A percentile compares a stretch with the other conserved stretches of the same genome.
Evolutionary conservation across 2,797 vertebrate genomes (phyloP).

Genomic region (Cuniculus paca): DNA sequence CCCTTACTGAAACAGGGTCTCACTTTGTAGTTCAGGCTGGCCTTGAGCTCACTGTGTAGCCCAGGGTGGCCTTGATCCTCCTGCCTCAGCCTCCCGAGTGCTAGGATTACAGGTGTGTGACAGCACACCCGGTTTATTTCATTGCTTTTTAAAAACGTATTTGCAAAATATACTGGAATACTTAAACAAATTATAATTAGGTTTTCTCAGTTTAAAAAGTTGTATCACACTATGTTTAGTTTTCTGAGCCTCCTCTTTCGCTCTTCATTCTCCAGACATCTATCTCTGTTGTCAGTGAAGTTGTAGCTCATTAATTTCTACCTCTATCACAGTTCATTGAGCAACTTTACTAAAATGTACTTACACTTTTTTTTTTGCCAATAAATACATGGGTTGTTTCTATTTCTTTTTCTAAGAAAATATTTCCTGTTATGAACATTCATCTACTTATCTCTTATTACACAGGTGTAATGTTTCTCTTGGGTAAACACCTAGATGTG

Average conservation of each 20-base stretch:
- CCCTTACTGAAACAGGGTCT: not conserved
- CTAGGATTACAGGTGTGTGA: not conserved
- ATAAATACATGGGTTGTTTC: not conserved
- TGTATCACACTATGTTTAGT: not conserved
- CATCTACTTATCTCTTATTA: not conserved
- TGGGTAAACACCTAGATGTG: not conserved
- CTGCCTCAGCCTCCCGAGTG: not conserved
- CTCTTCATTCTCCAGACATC: not conserved
- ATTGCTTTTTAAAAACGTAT: constrained; percentile 36
- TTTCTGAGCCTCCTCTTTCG: not conserved
- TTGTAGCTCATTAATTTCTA: not conserved
- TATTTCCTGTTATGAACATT: not conserved
- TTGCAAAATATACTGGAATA: not conserved
- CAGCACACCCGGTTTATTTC: not conserved
- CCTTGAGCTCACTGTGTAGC: not conserved
- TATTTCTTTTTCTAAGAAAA: constrained; percentile 23
- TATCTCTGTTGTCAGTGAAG: not conserved
- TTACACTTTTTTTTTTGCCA: constrained; percentile 18
- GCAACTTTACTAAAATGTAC: constrained; percentile 8
- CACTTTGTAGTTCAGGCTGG: not conserved
- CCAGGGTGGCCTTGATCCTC: not conserved
- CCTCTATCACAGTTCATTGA: not conserved
- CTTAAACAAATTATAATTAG: not conserved
- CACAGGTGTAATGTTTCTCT: constrained; percentile 9
- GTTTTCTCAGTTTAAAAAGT: constrained; percentile 14